Percentiles rank a stretch among this genome's conserved stretches.
Evolutionary conservation across 2,888 invertebrate genomes (phyloP).

Genomic region (Ennomos quercinarius): DNA sequence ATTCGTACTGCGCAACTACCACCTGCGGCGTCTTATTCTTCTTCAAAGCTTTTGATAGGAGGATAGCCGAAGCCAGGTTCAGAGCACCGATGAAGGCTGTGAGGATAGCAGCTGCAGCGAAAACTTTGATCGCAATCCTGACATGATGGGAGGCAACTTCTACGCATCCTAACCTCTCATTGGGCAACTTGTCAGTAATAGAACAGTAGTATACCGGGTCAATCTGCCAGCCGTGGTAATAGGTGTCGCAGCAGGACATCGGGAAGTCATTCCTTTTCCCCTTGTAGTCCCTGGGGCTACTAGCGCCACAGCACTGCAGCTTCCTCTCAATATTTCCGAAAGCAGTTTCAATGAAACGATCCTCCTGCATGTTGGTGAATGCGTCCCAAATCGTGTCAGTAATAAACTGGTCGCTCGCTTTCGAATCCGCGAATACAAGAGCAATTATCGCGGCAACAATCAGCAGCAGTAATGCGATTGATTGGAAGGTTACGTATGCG

Average conservation of each 20-base stretch:
- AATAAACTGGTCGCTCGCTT: slow-evolving; percentile 67
- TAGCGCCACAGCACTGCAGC: slow-evolving; percentile 76
- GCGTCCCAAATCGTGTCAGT: slow-evolving; percentile 76
- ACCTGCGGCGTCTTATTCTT: slow-evolving; percentile 51
- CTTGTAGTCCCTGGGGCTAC: slow-evolving; percentile 73
- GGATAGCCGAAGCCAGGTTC: slow-evolving; percentile 57
- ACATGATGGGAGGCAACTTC: slow-evolving; percentile 71
- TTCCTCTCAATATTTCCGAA: slow-evolving; percentile 70
- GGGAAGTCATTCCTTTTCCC: slow-evolving; percentile 72
- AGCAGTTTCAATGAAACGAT: slow-evolving; percentile 54
- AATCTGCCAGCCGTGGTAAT: slow-evolving; percentile 72
- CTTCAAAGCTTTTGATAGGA: slow-evolving; percentile 57
- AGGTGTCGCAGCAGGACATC: slow-evolving; percentile 73
- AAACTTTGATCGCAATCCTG: slow-evolving; percentile 62
- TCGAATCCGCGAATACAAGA: slow-evolving; percentile 67
- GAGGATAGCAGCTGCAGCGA: slow-evolving; percentile 63
- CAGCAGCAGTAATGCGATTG: slow-evolving; percentile 56
- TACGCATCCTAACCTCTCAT: slow-evolving; percentile 74
- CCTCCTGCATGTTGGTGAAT: slow-evolving; percentile 63
- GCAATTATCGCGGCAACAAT: slow-evolving; percentile 61
- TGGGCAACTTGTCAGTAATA: slow-evolving; percentile 73
- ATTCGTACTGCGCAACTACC: slow-evolving; percentile 58
- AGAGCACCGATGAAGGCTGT: slow-evolving; percentile 64
- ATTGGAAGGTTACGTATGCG: slow-evolving; percentile 59
- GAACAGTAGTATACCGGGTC: slow-evolving; percentile 68